Conservation (phyloP, 2,797 vertebrate genomes). For the Hozukius guyotensis region DNA sequence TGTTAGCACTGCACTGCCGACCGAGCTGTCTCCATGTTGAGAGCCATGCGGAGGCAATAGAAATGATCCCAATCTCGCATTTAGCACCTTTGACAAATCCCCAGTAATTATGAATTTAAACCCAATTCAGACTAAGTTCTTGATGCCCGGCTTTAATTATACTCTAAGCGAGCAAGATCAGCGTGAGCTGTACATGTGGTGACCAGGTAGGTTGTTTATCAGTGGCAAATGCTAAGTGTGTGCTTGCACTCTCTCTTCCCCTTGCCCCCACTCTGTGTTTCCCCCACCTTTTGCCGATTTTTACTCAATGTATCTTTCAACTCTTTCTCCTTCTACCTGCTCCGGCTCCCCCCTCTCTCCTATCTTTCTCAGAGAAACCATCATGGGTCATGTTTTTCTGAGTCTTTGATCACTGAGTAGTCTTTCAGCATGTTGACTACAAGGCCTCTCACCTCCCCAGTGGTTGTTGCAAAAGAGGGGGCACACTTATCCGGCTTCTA, state of each 20-base stretch:
- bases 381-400: slow-evolving; percentile 74
- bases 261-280: slow-evolving; percentile 1
- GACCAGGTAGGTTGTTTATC: slow-evolving; percentile 1
- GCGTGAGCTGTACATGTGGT: neutral
- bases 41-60: neutral
- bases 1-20: neutral
- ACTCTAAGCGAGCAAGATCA: neutral
- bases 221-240: slow-evolving; percentile 54
- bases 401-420: slow-evolving; percentile 79
- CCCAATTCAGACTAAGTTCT: neutral
- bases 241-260: slow-evolving; percentile 34
- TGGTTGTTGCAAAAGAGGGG: slow-evolving; percentile 76
- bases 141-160: neutral
- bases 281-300: slow-evolving; percentile 44
- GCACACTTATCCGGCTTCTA: slow-evolving; percentile 76
- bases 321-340: slow-evolving; percentile 67
- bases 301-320: slow-evolving; percentile 64
- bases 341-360: slow-evolving; percentile 50
- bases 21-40: neutral
- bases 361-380: slow-evolving; percentile 69
- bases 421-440: slow-evolving; percentile 79
- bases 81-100: neutral
- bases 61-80: neutral
- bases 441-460: slow-evolving; percentile 79
- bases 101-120: neutral